These are phyloP conservation scores for Chirona hameri DNA, from an alignment of 2,888 invertebrate species.

Conservation along the genomic window DNA sequence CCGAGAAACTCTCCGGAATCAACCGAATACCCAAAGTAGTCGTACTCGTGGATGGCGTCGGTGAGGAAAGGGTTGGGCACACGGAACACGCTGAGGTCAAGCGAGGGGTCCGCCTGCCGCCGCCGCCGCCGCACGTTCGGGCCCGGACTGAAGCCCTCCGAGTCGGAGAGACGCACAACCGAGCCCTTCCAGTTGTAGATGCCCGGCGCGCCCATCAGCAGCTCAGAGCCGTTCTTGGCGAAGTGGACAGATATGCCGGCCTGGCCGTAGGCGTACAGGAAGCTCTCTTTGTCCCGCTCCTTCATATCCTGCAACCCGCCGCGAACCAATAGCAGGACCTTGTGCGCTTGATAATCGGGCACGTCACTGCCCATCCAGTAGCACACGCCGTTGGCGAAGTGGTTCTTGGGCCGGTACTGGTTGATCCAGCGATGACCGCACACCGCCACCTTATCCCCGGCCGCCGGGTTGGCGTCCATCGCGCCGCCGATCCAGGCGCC, in stretches of 20 bases:
- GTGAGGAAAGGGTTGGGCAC: neutral
- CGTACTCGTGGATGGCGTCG: neutral
- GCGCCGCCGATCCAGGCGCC: neutral
- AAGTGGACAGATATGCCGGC: slow-evolving; percentile 7
- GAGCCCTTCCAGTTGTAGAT: slow-evolving; percentile 35
- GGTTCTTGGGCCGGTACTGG: slow-evolving; percentile 23
- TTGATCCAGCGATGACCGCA: slow-evolving; percentile 37
- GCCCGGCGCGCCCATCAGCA: slow-evolving; percentile 35
- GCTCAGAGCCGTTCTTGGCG: neutral
- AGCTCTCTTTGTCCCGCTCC: neutral
- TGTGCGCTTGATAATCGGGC: slow-evolving; percentile 31
- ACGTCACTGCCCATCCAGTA: slow-evolving; percentile 33
- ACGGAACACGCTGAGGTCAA: neutral
- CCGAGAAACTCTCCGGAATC: neutral
- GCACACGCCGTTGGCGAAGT: slow-evolving; percentile 37
- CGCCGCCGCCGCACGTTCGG: neutral
- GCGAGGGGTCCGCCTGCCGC: neutral
- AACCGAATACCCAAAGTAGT: slow-evolving; percentile 23
- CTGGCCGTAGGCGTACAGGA: neutral
- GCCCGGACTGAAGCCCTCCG: neutral
- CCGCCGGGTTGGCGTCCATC: too few relatives aligned
- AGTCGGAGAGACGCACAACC: neutral
- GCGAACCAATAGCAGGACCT: slow-evolving; percentile 33
- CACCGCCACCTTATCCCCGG: too few relatives aligned
- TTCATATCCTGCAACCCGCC: neutral